Evolutionary conservation across 2,113 vertebrate species (phyloP), one percentile per base, ranked within the genome.

Genomic region (Hyperoodon ampullatus): DNA sequence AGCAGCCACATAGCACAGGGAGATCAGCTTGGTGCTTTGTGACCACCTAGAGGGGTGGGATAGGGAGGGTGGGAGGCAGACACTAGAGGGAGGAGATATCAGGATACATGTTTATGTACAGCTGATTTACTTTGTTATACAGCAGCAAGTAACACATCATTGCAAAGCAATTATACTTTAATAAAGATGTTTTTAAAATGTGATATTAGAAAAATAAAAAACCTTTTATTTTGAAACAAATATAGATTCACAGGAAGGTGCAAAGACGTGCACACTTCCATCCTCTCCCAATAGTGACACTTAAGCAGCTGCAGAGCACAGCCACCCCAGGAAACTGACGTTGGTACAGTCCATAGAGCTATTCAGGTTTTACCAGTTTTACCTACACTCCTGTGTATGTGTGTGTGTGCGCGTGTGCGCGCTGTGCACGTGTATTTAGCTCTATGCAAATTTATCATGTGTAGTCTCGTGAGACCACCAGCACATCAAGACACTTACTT

Each of bases 401-500:
- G 6, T 60, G 3, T 30, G 14, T 30, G 13, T 16, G 11, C 7
- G 2, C 3, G 14, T 10, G 16, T 2, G 26, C 8, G 14, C 50
- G 4, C 14, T 24, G 2, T 35, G 8, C 42, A 3, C 16, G 1
- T 81, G 12, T 44, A 39, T 35, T 53, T 63, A 53, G 16, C 6
- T 33, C 2, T 23, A 15, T n/a, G 35, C 18, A 42, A 18, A 42
- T 61, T 47, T 44, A 53, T n/a, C 61, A 42, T 12, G 14, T 6
- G 35, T 8, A 61, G 33, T 39, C 66, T 71, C 23, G 1, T 33
- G 26, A 8, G 6, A 24, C 16, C 55, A 63, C 16, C 15, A 61
- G 26, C 5, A 12, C 39, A 42, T 21, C 14, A 42, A 30, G 15
- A 8, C 15, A 8, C 18, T 50, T 28, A 88, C 15, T 21, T 82